Conservation (phyloP, 2,797 vertebrate species). For the Manis javanica region DNA sequence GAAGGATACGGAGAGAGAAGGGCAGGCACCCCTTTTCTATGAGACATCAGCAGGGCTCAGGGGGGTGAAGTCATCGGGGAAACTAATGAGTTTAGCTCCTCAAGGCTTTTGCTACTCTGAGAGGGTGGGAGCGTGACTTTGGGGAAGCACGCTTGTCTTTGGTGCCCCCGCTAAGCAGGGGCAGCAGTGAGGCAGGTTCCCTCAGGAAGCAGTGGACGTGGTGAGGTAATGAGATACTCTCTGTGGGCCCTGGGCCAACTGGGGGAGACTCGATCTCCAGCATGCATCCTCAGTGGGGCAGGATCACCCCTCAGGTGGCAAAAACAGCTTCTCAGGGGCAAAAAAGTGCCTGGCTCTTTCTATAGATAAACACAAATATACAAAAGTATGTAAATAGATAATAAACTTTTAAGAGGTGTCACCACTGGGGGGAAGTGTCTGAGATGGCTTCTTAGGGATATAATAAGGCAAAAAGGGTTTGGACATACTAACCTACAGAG, state of each 20-base stretch:
- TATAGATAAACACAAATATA: neutral
- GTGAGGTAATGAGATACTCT: neutral
- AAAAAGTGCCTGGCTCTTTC: neutral
- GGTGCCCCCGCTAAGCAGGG: neutral
- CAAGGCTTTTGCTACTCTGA: neutral
- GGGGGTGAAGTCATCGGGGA: neutral
- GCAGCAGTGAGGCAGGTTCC: neutral
- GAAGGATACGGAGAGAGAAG: neutral
- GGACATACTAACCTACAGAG: neutral
- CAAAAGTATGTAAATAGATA: neutral
- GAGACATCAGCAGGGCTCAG: neutral
- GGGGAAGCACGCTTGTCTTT: no score
- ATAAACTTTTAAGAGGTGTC: neutral
- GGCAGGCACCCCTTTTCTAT: neutral
- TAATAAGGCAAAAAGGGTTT: neutral
- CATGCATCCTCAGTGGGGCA: neutral
- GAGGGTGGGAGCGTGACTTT: neutral
- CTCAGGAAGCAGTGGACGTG: neutral
- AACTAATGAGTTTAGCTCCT: fast-evolving
- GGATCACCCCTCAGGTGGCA: no score
- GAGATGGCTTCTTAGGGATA: neutral
- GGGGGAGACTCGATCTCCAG: neutral
- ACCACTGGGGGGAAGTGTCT: neutral
- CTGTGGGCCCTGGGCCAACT: neutral
- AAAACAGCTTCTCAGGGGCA: neutral